Conservation (phyloP, 2,888 invertebrate genomes). For the Acleris emargana region DNA sequence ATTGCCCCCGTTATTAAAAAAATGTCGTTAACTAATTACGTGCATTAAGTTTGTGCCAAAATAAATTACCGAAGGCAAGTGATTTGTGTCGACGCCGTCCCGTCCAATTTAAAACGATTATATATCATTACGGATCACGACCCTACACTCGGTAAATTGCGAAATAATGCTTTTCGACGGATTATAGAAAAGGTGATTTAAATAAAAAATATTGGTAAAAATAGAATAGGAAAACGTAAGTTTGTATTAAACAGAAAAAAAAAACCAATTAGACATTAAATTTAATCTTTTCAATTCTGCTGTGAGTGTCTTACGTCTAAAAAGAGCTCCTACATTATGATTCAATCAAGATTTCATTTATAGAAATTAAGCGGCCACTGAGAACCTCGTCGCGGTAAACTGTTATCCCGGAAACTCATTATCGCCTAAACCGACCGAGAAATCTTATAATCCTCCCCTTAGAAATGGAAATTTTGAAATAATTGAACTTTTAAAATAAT, state of each 20-base stretch:
- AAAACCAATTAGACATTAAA: too few relatives aligned
- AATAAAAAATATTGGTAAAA: background rate
- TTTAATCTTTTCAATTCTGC: background rate
- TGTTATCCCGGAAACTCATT: constrained; percentile 78
- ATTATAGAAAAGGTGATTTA: background rate
- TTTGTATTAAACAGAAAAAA: background rate
- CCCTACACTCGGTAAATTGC: constrained; percentile 7
- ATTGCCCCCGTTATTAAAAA: constrained; percentile 49
- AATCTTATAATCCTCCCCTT: constrained; percentile 76
- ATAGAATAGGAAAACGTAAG: background rate
- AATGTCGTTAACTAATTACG: constrained; percentile 47
- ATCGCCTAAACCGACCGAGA: constrained; percentile 73
- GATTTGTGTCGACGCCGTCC: constrained; percentile 36
- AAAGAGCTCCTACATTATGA: constrained; percentile 32
- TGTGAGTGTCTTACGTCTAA: constrained; percentile 19
- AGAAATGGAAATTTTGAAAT: constrained; percentile 78
- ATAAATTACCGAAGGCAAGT: constrained; percentile 47
- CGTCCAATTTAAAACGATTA: constrained; percentile 26
- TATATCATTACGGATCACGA: constrained; percentile 13
- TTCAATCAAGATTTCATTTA: constrained; percentile 53
- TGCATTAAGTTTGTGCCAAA: constrained; percentile 47
- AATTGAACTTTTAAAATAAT: constrained; percentile 70
- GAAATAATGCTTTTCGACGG: constrained; percentile 1
- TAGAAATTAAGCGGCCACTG: constrained; percentile 63
- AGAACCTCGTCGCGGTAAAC: constrained; percentile 68